Evolutionary conservation across 2,888 invertebrate species (phyloP), one percentile per base, ranked within the genome.

Genomic region (Zootermopsis nevadensis): DNA sequence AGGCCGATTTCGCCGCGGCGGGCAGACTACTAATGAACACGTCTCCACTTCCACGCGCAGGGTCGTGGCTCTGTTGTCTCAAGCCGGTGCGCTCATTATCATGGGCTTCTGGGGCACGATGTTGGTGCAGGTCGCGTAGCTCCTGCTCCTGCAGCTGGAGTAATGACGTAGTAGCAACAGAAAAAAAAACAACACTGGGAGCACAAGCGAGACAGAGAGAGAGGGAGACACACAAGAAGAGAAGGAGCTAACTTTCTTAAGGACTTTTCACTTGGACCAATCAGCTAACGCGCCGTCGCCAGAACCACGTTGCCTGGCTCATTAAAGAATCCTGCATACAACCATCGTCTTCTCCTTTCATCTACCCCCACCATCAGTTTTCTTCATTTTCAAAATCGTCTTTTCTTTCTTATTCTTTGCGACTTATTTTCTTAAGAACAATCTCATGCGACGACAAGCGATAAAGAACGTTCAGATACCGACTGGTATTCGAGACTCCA

Each of bases 91-190:
- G 48, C 69, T 69, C 74, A 74, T 74, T 74, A 74, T 38, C 74
- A 24, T 42, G n/a, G 74, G 38, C 42, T 74, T 38, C 69, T 69
- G 31, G 19, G n/a, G 27, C 77, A 48, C 77, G 31, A 24, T 53
- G 77, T 77, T 77, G 55, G 53, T 77, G 77, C 33, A 77, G 77
- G 77, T 77, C 77, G 31, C 15, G 33, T 38, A 22, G 35, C 38
- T n/a, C 24, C 74, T 74, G 35, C 38, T 74, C 74, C 38, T 38
- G 33, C 60, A 60, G 60, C 60, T 60, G n/a, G 22, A 60, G 35
- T 90, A 48, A 88, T 90, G 74, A 87, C 90, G 86, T 91, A 91
- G 31, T 27, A 77, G 86, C 91, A 91, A 22, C 89, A 91, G 85
- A 91, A 91, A 27, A 89, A 82, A 88, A 90, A 31, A n/a, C n/a